A percentile compares a stretch with the other conserved stretches of the same genome.
phyloP scores from a whole-genome alignment of 2,113 vertebrate genomes.

The Nematolebias whitei region DNA sequence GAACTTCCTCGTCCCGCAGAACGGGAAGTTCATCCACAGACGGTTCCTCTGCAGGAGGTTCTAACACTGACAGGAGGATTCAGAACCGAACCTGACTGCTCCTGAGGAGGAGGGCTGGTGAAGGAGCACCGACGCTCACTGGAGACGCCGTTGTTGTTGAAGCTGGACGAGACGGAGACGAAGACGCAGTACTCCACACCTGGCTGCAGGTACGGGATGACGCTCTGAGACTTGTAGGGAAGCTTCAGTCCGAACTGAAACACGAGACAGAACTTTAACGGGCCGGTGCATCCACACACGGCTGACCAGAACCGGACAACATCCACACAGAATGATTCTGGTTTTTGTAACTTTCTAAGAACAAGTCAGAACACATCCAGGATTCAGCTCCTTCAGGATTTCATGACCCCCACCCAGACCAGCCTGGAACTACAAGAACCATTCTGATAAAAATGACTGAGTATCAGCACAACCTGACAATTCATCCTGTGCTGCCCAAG shows the following conservation, averaged over 20 bases:
- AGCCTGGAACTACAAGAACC: too few relatives aligned
- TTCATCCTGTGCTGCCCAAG: too few relatives aligned
- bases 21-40: neutral
- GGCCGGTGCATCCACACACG: too few relatives aligned
- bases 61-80: neutral
- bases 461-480: too few relatives aligned
- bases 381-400: too few relatives aligned
- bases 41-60: neutral
- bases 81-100: slow-evolving; percentile 32
- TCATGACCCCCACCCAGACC: too few relatives aligned
- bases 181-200: slow-evolving; percentile 72
- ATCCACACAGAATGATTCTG: too few relatives aligned
- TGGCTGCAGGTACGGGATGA: slow-evolving; percentile 63
- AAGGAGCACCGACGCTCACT: slow-evolving; percentile 57
- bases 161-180: neutral
- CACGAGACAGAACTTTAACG: neutral
- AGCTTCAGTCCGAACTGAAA: slow-evolving; percentile 57
- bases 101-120: slow-evolving; percentile 52
- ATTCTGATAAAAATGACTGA: too few relatives aligned
- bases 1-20: neutral
- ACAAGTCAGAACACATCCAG: too few relatives aligned
- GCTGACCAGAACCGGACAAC: too few relatives aligned
- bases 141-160: slow-evolving; percentile 9
- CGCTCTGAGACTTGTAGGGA: slow-evolving; percentile 24
- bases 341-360: too few relatives aligned